Evolutionary conservation across 1,140 invertebrate genomes (phyloP), one percentile per base, ranked within the genome.

Genomic region (Brachionus calyciflorus): DNA sequence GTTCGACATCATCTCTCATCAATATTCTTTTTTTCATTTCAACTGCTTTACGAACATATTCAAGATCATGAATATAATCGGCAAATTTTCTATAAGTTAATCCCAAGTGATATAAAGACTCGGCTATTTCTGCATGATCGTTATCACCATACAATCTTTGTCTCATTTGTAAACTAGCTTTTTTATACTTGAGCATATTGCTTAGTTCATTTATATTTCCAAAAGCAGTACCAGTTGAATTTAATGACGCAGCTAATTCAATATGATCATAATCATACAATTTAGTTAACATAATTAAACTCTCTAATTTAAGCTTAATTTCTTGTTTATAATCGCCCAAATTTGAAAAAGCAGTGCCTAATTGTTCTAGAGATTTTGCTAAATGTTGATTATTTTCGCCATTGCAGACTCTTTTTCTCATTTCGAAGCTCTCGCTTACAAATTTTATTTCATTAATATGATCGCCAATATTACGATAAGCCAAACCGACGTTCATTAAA

Each of bases 171-270:
- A 44, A 44, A 26, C 7, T 37, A 24, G 40, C 37, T 65, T 24
- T 41, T 44, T 65, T 65, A 44, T 44, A 65, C 19, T 65, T 65
- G 9, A 65, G 44, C 60, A 44, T 41, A 14, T 65, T 65, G 19
- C 21, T 44, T 4, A 44, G n/a, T 14, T 65, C 60, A 4, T 24
- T 44, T 3, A 44, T 41, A 28, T 65, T 65, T 2, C 37, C 40
- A 65, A 65, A 65, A 19, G 60, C 60, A 24, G 6, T 44, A 5
- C 60, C 60, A 12, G 60, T 65, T 44, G 37, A 24, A 9, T 44
- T 44, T 1, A 65, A 12, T 26, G 33, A 44, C 2, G 17, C 41
- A 44, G 60, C 60, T 26, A 65, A n/a, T 19, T 65, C 60, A 14
- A 12, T 44, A 44, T 65, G 60, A 14, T 65, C 60, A 0, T 19